Evolutionary conservation across 2,113 vertebrate species (phyloP), one percentile per base, ranked within the genome.

Genomic region (Hiodon tergisus): DNA sequence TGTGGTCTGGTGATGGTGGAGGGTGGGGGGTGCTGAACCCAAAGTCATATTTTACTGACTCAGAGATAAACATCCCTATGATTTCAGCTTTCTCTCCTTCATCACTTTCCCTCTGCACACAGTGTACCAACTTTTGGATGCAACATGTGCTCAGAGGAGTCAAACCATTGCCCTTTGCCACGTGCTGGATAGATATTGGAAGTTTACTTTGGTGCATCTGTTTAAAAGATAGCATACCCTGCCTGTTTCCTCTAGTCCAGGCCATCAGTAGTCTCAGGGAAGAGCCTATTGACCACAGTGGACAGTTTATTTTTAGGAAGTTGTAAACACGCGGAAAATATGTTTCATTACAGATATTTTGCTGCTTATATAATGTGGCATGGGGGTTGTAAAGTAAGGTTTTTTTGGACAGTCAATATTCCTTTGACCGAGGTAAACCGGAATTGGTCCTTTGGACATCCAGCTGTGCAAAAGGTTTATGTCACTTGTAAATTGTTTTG

Each of bases 191-290:
- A 59, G 62, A 66, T 52, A 61, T 72, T 13, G 13, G 51, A 46
- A 62, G 73, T 80, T 79, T 77, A 77, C 74, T 77, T 52, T 2
- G 55, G 78, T 8, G 47, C 66, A 72, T 69, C 52, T 3, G 59
- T 68, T 69, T 63, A 60, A 14, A 58, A 50, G 4, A 53, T 11
- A 13, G 65, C 6, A 57, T 60, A 48, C 14, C 47, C 16, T 10
- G 54, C 52, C n/a, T 60, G 70, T 59, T 59, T 48, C 16, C 70
- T 48, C 48, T 57, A 59, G 70, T 47, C 4, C 47, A 50, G 14
- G 47, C 53, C 70, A 63, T 54, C 54, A 58, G 52, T 6, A 14
- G 57, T 6, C 7, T 57, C 46, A 52, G 57, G 53, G 63, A 67
- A 67, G 54, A 11, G 46, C 60, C 16, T 73, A 16, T 51, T 62